A percentile compares a stretch with the other conserved stretches of the same genome.
Conservation (phyloP, 2,888 invertebrate species). For the Phortica magna region DNA sequence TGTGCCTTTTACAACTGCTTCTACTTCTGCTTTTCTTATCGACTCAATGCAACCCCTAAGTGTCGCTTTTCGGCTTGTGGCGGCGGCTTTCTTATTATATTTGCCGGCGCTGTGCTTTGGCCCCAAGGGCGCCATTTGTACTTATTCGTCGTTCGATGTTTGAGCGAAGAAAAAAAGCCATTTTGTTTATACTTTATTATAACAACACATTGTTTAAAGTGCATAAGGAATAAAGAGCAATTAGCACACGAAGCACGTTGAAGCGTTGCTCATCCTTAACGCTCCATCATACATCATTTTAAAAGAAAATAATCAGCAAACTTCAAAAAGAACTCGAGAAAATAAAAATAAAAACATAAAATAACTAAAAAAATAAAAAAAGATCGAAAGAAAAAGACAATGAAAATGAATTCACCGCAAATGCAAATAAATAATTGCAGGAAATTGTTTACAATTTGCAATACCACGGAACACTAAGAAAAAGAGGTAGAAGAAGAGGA, state of each 20-base stretch:
- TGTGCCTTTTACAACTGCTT: not conserved
- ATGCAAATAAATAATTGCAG: conserved; percentile 48
- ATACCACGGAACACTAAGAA: not conserved
- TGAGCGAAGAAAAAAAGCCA: not conserved
- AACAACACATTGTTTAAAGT: conserved; percentile 9
- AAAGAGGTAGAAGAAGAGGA: not conserved
- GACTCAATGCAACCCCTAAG: conserved; percentile 17
- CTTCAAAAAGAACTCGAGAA: not conserved
- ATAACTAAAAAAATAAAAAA: conserved; percentile 18
- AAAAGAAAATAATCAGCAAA: conserved; percentile 2
- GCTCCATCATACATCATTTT: not conserved
- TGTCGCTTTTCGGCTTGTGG: conserved; percentile 3
- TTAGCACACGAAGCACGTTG: conserved; percentile 21
- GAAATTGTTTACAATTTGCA: conserved; percentile 67
- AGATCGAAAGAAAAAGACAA: conserved; percentile 32
- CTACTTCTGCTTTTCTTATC: not conserved
- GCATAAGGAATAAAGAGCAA: conserved; percentile 6
- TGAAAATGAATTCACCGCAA: conserved; percentile 46
- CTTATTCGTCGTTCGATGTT: not conserved
- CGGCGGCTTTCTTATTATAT: not conserved
- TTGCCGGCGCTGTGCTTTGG: not conserved
- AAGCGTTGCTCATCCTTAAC: not conserved
- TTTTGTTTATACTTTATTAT: conserved; percentile 24
- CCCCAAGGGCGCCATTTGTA: conserved; percentile 13
- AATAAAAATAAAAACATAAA: not conserved